A percentile compares a stretch with the other conserved stretches of the same genome.
Conservation (phyloP, 2,113 vertebrate species). For the Rattus norvegicus region DNA sequence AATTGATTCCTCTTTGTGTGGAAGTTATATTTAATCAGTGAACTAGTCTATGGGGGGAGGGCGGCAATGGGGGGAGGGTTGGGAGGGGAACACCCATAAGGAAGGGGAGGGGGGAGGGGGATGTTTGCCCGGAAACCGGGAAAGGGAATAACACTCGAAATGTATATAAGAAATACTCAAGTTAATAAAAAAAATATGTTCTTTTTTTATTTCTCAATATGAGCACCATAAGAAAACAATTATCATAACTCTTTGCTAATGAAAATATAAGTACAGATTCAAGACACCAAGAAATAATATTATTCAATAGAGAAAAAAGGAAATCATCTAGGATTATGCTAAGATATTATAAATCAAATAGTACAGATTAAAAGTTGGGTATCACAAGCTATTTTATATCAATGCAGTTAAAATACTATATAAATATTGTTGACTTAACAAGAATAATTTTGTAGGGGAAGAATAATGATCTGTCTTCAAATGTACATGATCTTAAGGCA, state of each 20-base stretch:
- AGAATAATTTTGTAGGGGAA: neutral
- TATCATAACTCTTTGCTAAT: neutral
- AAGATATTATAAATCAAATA: slow-evolving; percentile 71
- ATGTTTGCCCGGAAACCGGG: too few species aligned
- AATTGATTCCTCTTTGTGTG: slow-evolving; percentile 11
- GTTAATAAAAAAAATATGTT: too few species aligned
- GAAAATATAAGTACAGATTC: slow-evolving; percentile 57
- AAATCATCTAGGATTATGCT: neutral
- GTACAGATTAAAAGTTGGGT: slow-evolving; percentile 52
- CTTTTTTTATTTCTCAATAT: neutral
- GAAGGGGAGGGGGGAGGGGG: too few species aligned
- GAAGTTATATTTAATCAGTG: neutral
- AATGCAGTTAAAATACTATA: neutral
- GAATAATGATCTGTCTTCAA: neutral
- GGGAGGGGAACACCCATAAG: too few species aligned
- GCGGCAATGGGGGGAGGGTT: too few species aligned
- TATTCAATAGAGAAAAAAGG: slow-evolving; percentile 59
- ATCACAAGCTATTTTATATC: slow-evolving; percentile 68
- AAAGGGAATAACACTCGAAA: too few species aligned
- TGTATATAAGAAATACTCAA: too few species aligned
- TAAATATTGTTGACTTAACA: neutral
- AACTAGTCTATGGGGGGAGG: too few species aligned
- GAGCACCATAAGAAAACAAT: neutral
- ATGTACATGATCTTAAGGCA: neutral
- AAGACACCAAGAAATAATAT: slow-evolving; percentile 14